Conservation (phyloP, 2,888 invertebrate genomes). For the Hemicrepidius hirtus region DNA sequence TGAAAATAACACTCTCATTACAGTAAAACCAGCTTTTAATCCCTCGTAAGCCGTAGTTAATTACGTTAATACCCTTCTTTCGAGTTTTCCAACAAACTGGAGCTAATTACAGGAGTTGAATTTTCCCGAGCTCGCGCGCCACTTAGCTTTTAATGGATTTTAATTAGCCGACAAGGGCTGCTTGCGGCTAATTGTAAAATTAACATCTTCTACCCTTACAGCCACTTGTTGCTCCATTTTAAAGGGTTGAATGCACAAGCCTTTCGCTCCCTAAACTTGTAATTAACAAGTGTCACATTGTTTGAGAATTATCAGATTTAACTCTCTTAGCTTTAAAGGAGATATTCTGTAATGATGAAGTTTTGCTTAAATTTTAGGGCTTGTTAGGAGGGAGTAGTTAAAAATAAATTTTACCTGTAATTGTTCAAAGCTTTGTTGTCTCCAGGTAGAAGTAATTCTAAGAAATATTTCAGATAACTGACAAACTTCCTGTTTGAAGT, state of each 20-base stretch:
- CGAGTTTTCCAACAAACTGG: conserved; percentile 43
- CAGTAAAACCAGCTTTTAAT: conserved; percentile 32
- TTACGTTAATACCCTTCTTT: conserved; percentile 48
- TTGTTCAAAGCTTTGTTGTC: not conserved
- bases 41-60: conserved; percentile 43
- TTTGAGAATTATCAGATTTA: conserved; percentile 40
- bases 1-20: conserved; percentile 24
- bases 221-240: conserved; percentile 65
- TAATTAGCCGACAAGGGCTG: conserved; percentile 63
- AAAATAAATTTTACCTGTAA: not conserved
- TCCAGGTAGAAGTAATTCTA: not conserved
- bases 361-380: not conserved
- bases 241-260: conserved; percentile 61
- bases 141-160: conserved; percentile 63
- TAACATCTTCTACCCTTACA: conserved; percentile 64
- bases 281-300: conserved; percentile 64
- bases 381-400: not conserved
- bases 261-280: conserved; percentile 50
- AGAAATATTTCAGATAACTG: too few relatives aligned
- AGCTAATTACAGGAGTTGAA: conserved; percentile 48
- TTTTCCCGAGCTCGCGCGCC: conserved; percentile 53
- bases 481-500: too few relatives aligned
- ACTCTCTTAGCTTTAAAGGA: conserved; percentile 21
- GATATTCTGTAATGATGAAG: conserved; percentile 7
- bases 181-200: conserved; percentile 64